Percentiles rank a stretch among this genome's conserved stretches.
Evolutionary conservation across 2,888 invertebrate species (phyloP).

Genomic region (Spodoptera littoralis): DNA sequence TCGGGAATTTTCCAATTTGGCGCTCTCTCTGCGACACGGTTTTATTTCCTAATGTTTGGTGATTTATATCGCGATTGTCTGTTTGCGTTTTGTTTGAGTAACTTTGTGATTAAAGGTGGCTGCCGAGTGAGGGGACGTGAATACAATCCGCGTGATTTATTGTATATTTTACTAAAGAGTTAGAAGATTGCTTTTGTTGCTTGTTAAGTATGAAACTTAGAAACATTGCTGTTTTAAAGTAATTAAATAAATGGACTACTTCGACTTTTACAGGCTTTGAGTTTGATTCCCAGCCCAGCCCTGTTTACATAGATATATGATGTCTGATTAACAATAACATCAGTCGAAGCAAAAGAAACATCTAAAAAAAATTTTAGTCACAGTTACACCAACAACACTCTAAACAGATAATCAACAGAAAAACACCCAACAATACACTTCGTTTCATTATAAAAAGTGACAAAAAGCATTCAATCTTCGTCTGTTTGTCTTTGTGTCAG

Average conservation of each 20-base stretch:
- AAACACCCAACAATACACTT: constrained; percentile 21
- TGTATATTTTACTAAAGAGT: constrained; percentile 33
- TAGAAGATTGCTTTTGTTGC: constrained; percentile 17
- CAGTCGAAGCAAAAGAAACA: too few species aligned
- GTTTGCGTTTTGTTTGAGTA: constrained; percentile 48
- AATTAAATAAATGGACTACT: too few species aligned
- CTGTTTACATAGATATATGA: too few species aligned
- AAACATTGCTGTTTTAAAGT: neutral
- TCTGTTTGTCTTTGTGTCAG: constrained; percentile 34
- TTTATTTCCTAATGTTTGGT: constrained; percentile 58
- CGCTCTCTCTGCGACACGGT: constrained; percentile 68
- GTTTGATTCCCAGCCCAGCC: too few species aligned
- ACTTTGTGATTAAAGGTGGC: constrained; percentile 54
- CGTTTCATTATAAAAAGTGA: constrained; percentile 23
- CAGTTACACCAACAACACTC: too few species aligned
- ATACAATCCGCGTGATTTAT: constrained; percentile 41
- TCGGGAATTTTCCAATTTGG: constrained; percentile 85
- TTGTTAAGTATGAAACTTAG: neutral
- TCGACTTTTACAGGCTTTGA: too few species aligned
- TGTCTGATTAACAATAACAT: too few species aligned
- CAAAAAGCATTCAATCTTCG: constrained; percentile 39
- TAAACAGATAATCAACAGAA: constrained; percentile 4
- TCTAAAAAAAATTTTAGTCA: too few species aligned
- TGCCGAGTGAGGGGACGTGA: constrained; percentile 39
- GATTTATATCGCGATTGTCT: constrained; percentile 55